phyloP scores from a whole-genome alignment of 2,888 invertebrate species.

The Dryobotodes eremita region DNA sequence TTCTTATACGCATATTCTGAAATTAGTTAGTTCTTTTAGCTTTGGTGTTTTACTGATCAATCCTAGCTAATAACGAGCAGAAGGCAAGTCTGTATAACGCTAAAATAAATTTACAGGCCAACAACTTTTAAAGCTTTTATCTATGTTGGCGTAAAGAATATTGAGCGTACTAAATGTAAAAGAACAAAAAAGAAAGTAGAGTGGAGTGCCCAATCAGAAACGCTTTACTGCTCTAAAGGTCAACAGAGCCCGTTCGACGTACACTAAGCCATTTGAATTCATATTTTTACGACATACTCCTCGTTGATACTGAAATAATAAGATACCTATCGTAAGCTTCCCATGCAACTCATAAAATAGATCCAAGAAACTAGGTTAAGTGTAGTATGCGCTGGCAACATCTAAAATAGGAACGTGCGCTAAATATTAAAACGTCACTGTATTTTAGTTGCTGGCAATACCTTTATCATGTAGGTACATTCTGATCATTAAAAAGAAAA shows the following conservation, averaged over 20 bases:
- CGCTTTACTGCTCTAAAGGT: slow-evolving; percentile 20
- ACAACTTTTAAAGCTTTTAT: too few species aligned
- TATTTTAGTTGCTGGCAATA: slow-evolving; percentile 26
- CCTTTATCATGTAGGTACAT: not conserved
- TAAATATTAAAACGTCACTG: slow-evolving; percentile 34
- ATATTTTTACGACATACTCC: slow-evolving; percentile 39
- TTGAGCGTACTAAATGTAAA: not conserved
- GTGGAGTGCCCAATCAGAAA: not conserved
- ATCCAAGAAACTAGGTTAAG: slow-evolving; percentile 60
- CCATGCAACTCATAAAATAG: slow-evolving; percentile 54
- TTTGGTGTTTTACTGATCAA: not conserved
- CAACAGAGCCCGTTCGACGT: slow-evolving; percentile 10
- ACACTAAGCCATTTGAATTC: slow-evolving; percentile 37
- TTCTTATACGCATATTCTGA: not conserved
- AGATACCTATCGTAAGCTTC: slow-evolving; percentile 44
- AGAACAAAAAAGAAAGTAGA: not conserved
- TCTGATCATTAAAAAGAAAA: not conserved
- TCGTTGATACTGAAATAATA: slow-evolving; percentile 54
- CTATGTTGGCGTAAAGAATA: not conserved
- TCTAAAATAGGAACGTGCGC: slow-evolving; percentile 23
- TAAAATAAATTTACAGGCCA: not conserved
- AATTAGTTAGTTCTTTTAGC: not conserved
- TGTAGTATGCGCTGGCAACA: slow-evolving; percentile 44
- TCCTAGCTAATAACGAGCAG: not conserved
- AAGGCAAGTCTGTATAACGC: not conserved